phyloP scores from a whole-genome alignment of 2,113 vertebrate genomes.

The Oryzias javanicus region DNA sequence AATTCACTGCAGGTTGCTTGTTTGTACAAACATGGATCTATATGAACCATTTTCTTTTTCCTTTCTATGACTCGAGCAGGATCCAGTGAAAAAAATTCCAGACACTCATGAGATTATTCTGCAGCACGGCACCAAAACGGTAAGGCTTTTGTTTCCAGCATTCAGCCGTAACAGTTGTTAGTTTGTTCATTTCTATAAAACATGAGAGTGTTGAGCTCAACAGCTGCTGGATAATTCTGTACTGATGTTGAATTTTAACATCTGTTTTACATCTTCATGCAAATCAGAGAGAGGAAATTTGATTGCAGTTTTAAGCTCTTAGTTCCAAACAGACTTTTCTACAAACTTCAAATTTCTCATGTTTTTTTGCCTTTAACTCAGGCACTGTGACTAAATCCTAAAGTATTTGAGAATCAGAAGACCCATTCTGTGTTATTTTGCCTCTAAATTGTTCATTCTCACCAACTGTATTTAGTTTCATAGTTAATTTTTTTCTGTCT shows the following conservation, averaged over 20 bases:
- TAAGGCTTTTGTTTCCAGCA: conserved; percentile 68
- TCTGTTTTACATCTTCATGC: neutral
- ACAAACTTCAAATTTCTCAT: too few species aligned
- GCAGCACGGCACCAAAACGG: conserved; percentile 89
- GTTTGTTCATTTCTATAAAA: neutral
- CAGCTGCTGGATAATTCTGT: too few species aligned
- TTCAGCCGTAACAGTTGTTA: neutral
- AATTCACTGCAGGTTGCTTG: too few species aligned
- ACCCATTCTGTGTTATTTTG: neutral
- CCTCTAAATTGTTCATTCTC: neutral
- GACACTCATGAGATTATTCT: conserved; percentile 96
- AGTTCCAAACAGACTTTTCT: too few species aligned
- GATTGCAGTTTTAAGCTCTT: too few species aligned
- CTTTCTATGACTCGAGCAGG: conserved; percentile 63
- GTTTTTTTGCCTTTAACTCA: too few species aligned
- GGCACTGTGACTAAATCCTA: neutral
- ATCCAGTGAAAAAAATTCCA: conserved; percentile 91
- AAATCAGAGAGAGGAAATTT: too few species aligned
- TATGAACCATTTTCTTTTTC: conserved; percentile 2
- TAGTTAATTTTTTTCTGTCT: neutral
- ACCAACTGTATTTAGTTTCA: neutral
- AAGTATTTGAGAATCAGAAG: neutral
- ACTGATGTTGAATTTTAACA: neutral
- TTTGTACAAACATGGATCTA: too few species aligned
- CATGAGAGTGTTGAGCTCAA: too few species aligned